phyloP scores from a whole-genome alignment of 1,140 invertebrate species.

The Pachypsylla venusta region DNA sequence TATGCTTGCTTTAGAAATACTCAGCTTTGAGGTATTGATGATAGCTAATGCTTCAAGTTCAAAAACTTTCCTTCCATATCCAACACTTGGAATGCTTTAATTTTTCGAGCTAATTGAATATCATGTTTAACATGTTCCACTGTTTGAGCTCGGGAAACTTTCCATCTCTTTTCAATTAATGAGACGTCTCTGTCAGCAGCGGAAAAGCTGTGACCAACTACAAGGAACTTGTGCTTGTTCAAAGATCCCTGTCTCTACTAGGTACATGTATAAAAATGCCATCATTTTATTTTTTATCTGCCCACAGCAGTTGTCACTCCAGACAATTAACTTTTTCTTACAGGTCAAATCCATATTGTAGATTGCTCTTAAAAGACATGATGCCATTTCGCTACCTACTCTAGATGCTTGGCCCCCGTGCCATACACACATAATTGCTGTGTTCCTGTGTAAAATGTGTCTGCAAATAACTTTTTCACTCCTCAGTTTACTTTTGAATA shows the following conservation, averaged over 20 bases:
- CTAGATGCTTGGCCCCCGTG: slow-evolving; percentile 15
- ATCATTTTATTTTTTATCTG: slow-evolving; percentile 22
- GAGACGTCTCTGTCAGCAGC: slow-evolving; percentile 19
- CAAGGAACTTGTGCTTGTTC: slow-evolving; percentile 17
- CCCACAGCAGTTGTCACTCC: slow-evolving; percentile 21
- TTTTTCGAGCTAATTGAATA: neutral
- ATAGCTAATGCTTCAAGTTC: neutral
- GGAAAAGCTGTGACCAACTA: slow-evolving; percentile 19
- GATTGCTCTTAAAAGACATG: slow-evolving; percentile 15
- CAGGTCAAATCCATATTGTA: neutral
- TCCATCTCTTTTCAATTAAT: slow-evolving; percentile 15
- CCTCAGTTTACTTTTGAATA: too few relatives aligned
- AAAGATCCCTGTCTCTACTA: slow-evolving; percentile 15
- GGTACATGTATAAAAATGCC: slow-evolving; percentile 17
- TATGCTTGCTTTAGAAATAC: neutral
- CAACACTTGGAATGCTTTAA: neutral
- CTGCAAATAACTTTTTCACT: too few relatives aligned
- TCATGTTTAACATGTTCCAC: neutral
- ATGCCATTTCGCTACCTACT: slow-evolving; percentile 20
- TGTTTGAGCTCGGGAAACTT: slow-evolving; percentile 10
- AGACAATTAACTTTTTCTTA: slow-evolving; percentile 16
- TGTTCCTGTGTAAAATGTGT: slow-evolving; percentile 17
- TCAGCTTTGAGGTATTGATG: neutral
- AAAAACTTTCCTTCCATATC: neutral
- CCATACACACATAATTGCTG: slow-evolving; percentile 16